Evolutionary conservation across 2,888 invertebrate genomes (phyloP).

Genomic region (Caenorhabditis angaria): DNA sequence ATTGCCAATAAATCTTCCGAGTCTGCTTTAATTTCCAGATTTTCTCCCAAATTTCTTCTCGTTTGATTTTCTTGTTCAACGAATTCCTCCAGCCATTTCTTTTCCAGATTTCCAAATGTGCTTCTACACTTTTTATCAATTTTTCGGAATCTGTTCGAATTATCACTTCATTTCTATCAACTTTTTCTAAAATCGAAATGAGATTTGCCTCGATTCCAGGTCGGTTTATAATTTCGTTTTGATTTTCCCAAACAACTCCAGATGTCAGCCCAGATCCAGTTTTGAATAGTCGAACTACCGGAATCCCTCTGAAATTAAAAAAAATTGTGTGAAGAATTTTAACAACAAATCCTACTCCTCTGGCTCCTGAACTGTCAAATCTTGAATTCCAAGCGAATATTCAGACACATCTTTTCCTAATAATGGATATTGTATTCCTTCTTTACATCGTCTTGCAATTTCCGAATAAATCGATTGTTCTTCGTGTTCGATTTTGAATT

Average conservation of each 20-base stretch:
- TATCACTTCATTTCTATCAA: slow-evolving; percentile 10
- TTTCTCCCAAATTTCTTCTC: slow-evolving; percentile 34
- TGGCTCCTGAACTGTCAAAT: slow-evolving; percentile 1
- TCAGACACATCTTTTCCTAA: slow-evolving; percentile 31
- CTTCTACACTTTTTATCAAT: slow-evolving; percentile 34
- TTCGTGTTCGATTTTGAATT: not conserved
- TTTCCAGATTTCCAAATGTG: slow-evolving; percentile 36
- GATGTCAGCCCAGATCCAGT: slow-evolving; percentile 32
- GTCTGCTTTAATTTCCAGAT: slow-evolving; percentile 32
- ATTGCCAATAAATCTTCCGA: slow-evolving; percentile 23
- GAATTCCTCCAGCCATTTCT: slow-evolving; percentile 50
- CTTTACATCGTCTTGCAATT: slow-evolving; percentile 21
- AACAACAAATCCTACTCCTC: no score
- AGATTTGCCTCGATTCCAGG: slow-evolving; percentile 19
- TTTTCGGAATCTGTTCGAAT: slow-evolving; percentile 44
- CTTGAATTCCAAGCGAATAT: slow-evolving; percentile 21
- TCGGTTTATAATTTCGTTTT: not conserved
- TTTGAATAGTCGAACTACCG: slow-evolving; percentile 36
- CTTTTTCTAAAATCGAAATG: slow-evolving; percentile 23
- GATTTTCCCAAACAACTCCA: slow-evolving; percentile 23
- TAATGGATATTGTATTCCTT: slow-evolving; percentile 22
- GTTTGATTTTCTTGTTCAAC: slow-evolving; percentile 23
- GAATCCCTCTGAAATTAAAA: slow-evolving; percentile 27
- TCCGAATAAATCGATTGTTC: slow-evolving; percentile 11
- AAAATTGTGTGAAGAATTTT: not conserved